phyloP scores from a whole-genome alignment of 1,140 invertebrate genomes.

The Procambarus clarkii region DNA sequence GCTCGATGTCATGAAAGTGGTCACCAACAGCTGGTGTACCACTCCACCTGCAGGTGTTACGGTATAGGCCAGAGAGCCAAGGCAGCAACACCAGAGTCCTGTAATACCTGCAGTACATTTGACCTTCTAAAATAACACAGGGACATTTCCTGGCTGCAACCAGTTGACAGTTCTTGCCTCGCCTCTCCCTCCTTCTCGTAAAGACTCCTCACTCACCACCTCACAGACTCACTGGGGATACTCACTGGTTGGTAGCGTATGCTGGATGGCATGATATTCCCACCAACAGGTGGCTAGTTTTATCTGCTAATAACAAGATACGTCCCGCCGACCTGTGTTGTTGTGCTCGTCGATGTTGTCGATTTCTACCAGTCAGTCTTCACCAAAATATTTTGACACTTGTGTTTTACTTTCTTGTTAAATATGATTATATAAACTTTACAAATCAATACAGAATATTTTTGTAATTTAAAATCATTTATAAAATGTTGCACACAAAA shows the following conservation, averaged over 20 bases:
- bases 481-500: no score
- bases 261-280: slow-evolving; percentile 51
- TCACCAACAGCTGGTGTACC: no score
- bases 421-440: neutral
- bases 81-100: no score
- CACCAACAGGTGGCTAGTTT: slow-evolving; percentile 16
- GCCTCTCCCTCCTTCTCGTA: no score
- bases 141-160: neutral
- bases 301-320: neutral
- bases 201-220: no score
- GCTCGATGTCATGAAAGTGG: no score
- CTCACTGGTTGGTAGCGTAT: slow-evolving; percentile 62
- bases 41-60: no score
- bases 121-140: neutral
- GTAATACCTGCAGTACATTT: neutral
- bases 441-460: neutral
- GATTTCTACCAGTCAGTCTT: neutral
- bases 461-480: neutral
- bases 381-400: neutral
- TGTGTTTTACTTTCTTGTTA: neutral
- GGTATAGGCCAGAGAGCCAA: no score
- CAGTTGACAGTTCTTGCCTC: no score
- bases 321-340: slow-evolving; percentile 6
- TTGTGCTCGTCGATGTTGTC: slow-evolving; percentile 41
- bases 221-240: neutral